These are phyloP conservation scores for Leptopterna dolabrata DNA, from an alignment of 2,888 invertebrate species.

Conservation along the genomic window DNA sequence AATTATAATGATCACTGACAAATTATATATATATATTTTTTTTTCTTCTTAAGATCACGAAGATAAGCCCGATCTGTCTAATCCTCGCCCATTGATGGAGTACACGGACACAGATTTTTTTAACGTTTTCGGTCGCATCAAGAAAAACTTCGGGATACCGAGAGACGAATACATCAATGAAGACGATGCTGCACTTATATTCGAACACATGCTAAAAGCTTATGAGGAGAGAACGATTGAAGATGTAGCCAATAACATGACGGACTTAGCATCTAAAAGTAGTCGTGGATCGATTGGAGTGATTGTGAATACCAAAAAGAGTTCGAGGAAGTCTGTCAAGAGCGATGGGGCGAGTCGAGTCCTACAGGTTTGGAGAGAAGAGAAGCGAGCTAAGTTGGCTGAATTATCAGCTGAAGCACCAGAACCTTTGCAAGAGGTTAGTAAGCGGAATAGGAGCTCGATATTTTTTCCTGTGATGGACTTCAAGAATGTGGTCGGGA, in stretches of 20 bases:
- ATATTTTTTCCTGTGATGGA: neutral
- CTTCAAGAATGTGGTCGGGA: no score
- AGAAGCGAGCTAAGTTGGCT: neutral
- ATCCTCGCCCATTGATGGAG: neutral
- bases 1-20: no score
- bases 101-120: neutral
- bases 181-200: neutral
- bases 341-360: neutral
- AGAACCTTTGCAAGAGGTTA: neutral
- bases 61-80: neutral
- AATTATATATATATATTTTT: no score
- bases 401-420: neutral
- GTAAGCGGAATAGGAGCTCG: neutral
- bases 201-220: conserved; percentile 10
- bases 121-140: neutral
- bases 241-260: neutral
- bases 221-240: neutral
- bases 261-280: neutral
- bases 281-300: neutral
- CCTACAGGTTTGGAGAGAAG: neutral
- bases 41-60: neutral
- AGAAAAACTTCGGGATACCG: neutral
- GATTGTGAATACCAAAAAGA: neutral
- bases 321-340: neutral
- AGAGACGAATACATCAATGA: neutral